Percentiles rank a stretch among this genome's conserved stretches.
Evolutionary conservation across 2,113 vertebrate species (phyloP).

Genomic region (Eupsittula cactorum): DNA sequence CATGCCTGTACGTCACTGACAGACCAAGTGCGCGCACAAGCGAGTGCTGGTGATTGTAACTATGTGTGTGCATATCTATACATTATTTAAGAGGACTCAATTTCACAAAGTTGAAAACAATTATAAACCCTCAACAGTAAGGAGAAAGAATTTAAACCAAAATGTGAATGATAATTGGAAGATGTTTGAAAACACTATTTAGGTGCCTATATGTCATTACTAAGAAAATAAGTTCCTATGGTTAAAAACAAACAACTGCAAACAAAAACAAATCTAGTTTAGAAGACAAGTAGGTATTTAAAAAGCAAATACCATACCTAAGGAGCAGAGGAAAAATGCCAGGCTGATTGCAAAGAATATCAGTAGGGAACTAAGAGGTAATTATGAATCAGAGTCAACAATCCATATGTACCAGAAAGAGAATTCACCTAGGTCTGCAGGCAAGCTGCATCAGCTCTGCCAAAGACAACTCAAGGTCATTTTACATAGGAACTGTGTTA

Average conservation of each 20-base stretch:
- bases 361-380: slow-evolving; percentile 40
- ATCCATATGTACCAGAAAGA: neutral
- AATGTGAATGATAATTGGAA: neutral
- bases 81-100: neutral
- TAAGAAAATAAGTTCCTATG: neutral
- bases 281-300: slow-evolving; percentile 20
- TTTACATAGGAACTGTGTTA: neutral
- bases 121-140: neutral
- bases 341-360: slow-evolving; percentile 63
- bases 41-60: neutral
- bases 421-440: slow-evolving; percentile 23
- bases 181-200: neutral
- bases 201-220: neutral
- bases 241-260: slow-evolving; percentile 32
- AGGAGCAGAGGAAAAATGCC: slow-evolving; percentile 26
- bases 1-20: neutral
- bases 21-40: neutral
- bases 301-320: slow-evolving; percentile 30
- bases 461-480: slow-evolving; percentile 52
- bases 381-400: slow-evolving; percentile 39
- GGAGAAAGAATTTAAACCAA: slow-evolving; percentile 1
- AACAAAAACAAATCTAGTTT: slow-evolving; percentile 28
- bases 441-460: neutral
- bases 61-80: accelerated
- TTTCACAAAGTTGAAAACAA: neutral